Evolutionary conservation across 2,888 invertebrate species (phyloP).

Genomic region (Folsomia manolachei): DNA sequence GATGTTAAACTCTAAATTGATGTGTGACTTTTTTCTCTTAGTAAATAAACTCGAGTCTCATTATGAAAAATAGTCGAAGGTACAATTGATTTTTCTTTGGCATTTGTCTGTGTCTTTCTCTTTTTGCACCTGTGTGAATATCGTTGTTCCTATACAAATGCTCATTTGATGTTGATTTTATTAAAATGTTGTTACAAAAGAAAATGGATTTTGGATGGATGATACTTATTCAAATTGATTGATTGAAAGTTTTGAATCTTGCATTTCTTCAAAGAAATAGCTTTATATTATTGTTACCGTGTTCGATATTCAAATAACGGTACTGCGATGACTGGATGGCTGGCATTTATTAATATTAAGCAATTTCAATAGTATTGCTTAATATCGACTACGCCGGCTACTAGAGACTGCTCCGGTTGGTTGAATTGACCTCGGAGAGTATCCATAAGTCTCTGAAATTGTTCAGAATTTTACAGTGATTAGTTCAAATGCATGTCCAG

Average conservation of each 20-base stretch:
- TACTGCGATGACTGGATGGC: too few relatives aligned
- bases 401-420: constrained; percentile 70
- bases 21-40: background rate
- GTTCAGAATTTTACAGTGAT: background rate
- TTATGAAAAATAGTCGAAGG: constrained; percentile 1
- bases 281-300: too few relatives aligned
- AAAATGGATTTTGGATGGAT: background rate
- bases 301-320: too few relatives aligned
- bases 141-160: background rate
- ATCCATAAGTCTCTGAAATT: constrained; percentile 75
- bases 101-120: background rate
- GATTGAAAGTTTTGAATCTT: background rate
- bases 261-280: background rate
- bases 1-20: background rate
- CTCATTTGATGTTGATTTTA: background rate
- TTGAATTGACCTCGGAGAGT: constrained; percentile 75
- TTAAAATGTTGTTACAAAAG: background rate
- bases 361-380: constrained; percentile 23
- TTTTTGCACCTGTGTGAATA: background rate
- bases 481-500: too few relatives aligned
- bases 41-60: background rate
- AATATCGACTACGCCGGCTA: constrained; percentile 39
- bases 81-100: background rate
- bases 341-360: background rate
- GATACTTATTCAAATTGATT: background rate